phyloP scores from a whole-genome alignment of 2,113 vertebrate genomes.

The Emberiza fucata region DNA sequence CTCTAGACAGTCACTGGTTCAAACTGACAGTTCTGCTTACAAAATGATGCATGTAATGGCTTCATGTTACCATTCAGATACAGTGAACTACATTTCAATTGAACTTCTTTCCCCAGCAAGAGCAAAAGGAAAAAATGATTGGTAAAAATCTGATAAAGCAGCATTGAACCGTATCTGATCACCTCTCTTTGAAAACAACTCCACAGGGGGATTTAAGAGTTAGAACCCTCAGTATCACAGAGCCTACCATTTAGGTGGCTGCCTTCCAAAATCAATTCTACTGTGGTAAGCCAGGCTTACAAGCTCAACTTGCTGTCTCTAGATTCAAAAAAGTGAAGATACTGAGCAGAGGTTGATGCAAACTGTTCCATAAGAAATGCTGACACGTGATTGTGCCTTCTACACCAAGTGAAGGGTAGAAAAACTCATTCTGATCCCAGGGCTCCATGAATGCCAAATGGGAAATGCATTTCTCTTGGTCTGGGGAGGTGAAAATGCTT shows the following conservation, averaged over 20 bases:
- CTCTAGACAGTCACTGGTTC: neutral
- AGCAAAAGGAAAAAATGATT: neutral
- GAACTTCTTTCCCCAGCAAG: neutral
- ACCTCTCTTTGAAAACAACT: neutral
- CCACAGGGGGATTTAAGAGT: neutral
- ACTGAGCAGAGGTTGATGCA: neutral
- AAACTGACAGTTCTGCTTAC: neutral
- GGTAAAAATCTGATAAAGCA: slow-evolving; percentile 17
- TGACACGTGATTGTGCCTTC: neutral
- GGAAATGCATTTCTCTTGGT: neutral
- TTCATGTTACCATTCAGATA: neutral
- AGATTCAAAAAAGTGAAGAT: neutral
- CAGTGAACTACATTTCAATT: neutral
- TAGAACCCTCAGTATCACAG: neutral
- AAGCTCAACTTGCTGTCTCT: neutral
- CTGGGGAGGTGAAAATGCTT: neutral
- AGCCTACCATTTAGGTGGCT: neutral
- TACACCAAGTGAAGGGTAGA: neutral
- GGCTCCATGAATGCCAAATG: neutral
- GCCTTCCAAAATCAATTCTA: slow-evolving; percentile 21
- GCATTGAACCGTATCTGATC: neutral
- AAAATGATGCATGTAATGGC: neutral
- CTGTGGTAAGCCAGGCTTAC: neutral
- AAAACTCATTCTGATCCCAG: neutral
- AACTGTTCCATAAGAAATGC: neutral